Conservation (phyloP, 2,797 vertebrate species). For the Agapornis canus region DNA sequence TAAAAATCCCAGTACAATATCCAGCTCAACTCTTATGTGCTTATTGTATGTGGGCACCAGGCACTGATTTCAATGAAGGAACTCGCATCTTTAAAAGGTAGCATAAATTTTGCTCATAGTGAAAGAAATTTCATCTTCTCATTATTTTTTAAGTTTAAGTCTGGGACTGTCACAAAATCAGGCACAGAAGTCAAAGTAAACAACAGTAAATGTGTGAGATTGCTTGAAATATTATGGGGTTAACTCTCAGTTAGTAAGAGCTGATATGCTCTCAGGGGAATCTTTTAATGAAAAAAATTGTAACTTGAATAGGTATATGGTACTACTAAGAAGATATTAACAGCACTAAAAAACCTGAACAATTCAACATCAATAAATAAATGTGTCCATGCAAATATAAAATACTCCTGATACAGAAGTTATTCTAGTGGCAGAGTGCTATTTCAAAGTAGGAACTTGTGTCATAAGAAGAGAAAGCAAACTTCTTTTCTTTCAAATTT, state of each 20-base stretch:
- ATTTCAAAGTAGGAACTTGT: neutral
- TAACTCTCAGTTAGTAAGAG: neutral
- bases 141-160: neutral
- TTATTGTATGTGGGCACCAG: neutral
- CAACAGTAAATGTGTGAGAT: neutral
- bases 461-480: neutral
- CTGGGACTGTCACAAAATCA: neutral
- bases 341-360: neutral
- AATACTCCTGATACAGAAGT: neutral
- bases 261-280: neutral
- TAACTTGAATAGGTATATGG: neutral
- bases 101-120: neutral
- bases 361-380: neutral
- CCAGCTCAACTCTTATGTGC: neutral
- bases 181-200: neutral
- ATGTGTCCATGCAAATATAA: neutral
- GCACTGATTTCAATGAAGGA: neutral
- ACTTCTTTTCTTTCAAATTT: slow-evolving; percentile 43
- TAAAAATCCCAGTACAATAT: neutral
- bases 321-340: neutral
- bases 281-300: neutral
- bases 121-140: neutral
- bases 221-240: neutral
- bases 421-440: neutral
- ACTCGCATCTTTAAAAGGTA: neutral